Evolutionary conservation across 2,888 invertebrate species (phyloP).

Genomic region (Sympetrum striolatum): DNA sequence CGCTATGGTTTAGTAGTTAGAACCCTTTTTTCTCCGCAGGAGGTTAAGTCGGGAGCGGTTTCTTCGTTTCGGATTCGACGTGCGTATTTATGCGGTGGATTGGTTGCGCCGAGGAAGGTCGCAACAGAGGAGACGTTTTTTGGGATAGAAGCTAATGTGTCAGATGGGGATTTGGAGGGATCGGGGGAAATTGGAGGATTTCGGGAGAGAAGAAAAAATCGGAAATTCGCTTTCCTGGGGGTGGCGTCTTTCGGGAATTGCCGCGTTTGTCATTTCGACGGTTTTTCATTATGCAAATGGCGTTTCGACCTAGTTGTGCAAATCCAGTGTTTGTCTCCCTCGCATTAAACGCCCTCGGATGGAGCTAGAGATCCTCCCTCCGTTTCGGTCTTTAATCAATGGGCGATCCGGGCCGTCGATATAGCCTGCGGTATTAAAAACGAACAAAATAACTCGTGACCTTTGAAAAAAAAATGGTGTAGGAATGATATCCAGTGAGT

Average conservation of each 20-base stretch:
- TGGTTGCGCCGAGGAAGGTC: background rate
- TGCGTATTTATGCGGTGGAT: background rate
- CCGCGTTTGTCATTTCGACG: background rate
- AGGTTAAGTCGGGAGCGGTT: background rate
- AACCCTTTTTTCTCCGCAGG: too few species aligned
- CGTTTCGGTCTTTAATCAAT: too few species aligned
- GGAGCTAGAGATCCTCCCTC: too few species aligned
- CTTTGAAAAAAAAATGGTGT: too few species aligned
- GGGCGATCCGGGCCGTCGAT: too few species aligned
- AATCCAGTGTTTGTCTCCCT: background rate
- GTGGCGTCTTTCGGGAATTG: background rate
- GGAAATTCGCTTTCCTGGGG: background rate
- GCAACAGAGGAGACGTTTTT: background rate
- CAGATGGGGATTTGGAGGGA: background rate
- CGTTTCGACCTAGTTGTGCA: background rate
- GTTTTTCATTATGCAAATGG: background rate
- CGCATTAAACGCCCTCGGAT: too few species aligned
- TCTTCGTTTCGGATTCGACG: background rate
- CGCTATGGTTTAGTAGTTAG: too few species aligned
- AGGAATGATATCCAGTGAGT: too few species aligned
- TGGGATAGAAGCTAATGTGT: background rate
- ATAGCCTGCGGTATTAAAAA: too few species aligned
- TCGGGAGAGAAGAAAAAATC: background rate
- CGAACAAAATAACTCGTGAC: too few species aligned
- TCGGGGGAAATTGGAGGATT: background rate